Evolutionary conservation across 1,140 invertebrate species (phyloP).

Genomic region (Conopomorpha cramerella): DNA sequence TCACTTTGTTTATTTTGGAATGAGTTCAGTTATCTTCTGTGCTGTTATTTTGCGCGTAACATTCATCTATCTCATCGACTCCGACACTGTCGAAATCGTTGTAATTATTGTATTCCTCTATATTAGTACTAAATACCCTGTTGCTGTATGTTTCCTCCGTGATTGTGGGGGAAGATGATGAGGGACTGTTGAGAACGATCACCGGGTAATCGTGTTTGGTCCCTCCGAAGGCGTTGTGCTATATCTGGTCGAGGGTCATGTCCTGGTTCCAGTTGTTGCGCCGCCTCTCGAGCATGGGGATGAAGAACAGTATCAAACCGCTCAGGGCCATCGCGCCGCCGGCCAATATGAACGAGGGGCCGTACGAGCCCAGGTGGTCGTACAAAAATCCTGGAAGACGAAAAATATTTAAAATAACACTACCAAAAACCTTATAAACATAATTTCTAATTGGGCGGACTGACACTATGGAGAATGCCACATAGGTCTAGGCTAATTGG

Average conservation of each 20-base stretch:
- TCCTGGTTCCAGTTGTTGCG: slow-evolving; percentile 22
- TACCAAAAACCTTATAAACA: too few relatives aligned
- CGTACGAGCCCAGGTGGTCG: slow-evolving; percentile 77
- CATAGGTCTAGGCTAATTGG: too few relatives aligned
- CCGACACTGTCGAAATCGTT: slow-evolving; percentile 17
- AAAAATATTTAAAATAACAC: slow-evolving; percentile 8
- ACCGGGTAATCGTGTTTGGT: slow-evolving; percentile 22
- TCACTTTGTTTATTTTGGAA: slow-evolving; percentile 34
- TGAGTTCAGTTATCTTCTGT: slow-evolving; percentile 25
- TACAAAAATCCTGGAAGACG: slow-evolving; percentile 74
- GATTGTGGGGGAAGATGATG: slow-evolving; percentile 28
- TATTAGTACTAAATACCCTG: slow-evolving; percentile 44
- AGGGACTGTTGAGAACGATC: slow-evolving; percentile 46
- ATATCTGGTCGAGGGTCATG: slow-evolving; percentile 34
- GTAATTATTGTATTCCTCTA: slow-evolving; percentile 19
- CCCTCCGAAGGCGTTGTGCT: slow-evolving; percentile 29
- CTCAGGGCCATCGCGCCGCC: slow-evolving; percentile 83
- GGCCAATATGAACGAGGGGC: slow-evolving; percentile 82
- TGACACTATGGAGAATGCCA: too few relatives aligned
- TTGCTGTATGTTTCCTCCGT: slow-evolving; percentile 36
- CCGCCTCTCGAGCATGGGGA: slow-evolving; percentile 76
- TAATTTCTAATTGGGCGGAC: too few relatives aligned
- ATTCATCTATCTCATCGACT: slow-evolving; percentile 15
- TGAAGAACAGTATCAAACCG: slow-evolving; percentile 85
- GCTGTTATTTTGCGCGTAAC: slow-evolving; percentile 17